These are phyloP conservation scores for Acipenser oxyrinchus DNA, from an alignment of 2,797 vertebrate genomes.

Conservation along the genomic window DNA sequence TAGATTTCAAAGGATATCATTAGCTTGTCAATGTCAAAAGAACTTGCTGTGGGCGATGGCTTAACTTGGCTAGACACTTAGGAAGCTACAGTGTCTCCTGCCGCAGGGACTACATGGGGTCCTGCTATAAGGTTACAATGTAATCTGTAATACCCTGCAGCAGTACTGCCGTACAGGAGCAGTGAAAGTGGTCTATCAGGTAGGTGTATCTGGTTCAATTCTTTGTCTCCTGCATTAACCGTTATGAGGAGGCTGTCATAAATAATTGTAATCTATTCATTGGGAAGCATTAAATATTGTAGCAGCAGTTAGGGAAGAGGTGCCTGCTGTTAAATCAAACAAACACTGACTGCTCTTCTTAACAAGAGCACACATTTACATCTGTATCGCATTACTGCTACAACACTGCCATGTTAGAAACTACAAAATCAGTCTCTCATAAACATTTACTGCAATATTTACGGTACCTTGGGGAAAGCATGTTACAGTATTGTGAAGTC, in stretches of 20 bases:
- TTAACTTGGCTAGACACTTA: neutral
- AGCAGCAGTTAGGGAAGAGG: no score
- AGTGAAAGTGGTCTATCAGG: constrained; percentile 20
- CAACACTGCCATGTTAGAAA: no score
- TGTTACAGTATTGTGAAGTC: no score
- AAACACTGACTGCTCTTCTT: no score
- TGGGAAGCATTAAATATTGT: no score
- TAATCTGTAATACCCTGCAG: constrained; percentile 12
- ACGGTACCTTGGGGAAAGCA: no score
- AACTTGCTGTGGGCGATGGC: neutral
- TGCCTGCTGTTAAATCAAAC: no score
- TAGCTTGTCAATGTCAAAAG: neutral
- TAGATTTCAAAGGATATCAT: no score
- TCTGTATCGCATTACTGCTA: no score
- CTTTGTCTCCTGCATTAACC: constrained; percentile 9
- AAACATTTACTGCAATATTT: no score
- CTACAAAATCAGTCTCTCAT: no score
- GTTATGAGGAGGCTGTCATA: neutral
- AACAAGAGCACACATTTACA: no score
- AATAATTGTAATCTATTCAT: neutral
- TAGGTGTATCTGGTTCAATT: constrained; percentile 30
- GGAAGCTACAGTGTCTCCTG: neutral
- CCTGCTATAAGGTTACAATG: constrained; percentile 20
- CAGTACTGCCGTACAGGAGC: constrained; percentile 36
- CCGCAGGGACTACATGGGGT: neutral